Conservation (phyloP, 2,113 vertebrate genomes). For the Procavia capensis region DNA sequence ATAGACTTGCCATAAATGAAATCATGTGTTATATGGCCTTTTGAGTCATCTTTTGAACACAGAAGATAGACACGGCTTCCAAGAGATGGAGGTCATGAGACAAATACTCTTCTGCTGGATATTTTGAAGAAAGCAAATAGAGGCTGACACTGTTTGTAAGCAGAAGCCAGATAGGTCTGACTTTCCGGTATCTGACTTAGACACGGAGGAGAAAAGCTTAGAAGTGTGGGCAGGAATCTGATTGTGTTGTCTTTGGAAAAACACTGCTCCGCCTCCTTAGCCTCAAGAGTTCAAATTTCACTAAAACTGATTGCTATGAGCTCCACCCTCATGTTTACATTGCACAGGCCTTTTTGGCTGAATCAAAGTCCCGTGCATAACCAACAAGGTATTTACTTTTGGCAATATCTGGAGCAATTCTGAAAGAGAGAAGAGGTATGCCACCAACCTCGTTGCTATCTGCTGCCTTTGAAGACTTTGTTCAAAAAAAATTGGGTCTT, state of each 20-base stretch:
- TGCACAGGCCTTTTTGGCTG: conserved; percentile 88
- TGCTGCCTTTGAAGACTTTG: neutral
- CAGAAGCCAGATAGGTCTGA: neutral
- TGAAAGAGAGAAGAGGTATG: neutral
- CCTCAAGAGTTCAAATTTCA: conserved; percentile 89
- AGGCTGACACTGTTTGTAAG: neutral
- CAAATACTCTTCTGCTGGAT: neutral
- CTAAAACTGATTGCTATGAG: conserved; percentile 76
- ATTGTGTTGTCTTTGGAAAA: conserved; percentile 48
- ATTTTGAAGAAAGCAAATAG: neutral
- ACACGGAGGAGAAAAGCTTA: neutral
- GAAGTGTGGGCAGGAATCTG: neutral
- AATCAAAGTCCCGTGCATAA: conserved; percentile 83
- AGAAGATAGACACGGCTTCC: neutral
- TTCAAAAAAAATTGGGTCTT: neutral
- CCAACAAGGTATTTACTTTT: conserved; percentile 84
- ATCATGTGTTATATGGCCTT: neutral
- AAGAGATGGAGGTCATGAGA: neutral
- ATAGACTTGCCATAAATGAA: neutral
- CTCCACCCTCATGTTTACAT: conserved; percentile 92
- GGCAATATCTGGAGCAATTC: conserved; percentile 16
- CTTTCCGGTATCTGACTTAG: rapidly evolving
- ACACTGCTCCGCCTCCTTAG: conserved; percentile 58
- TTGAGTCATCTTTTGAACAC: rapidly evolving
- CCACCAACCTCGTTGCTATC: neutral